These are phyloP conservation scores for Melinaea menophilus DNA, from an alignment of 2,888 invertebrate genomes.

Conservation along the genomic window DNA sequence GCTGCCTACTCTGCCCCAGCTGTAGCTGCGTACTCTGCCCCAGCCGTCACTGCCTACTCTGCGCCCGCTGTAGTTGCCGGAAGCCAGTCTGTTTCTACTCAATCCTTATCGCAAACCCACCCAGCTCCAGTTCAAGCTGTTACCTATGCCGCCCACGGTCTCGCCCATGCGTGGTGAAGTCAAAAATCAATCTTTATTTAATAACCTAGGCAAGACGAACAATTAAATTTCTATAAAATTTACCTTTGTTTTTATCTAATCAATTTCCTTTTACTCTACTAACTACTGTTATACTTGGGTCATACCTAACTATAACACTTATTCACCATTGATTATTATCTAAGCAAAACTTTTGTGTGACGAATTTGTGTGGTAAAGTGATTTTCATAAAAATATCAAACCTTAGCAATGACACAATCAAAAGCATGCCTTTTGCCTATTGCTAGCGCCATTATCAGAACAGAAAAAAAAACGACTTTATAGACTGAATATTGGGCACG, in stretches of 20 bases:
- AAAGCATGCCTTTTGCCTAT: no score
- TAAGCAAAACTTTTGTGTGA: no score
- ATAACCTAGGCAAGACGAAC: constrained; percentile 11
- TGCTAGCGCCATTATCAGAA: no score
- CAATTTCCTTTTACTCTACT: background rate
- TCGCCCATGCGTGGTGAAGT: constrained; percentile 22
- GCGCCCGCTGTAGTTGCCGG: constrained; percentile 18
- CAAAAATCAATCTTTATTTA: constrained; percentile 15
- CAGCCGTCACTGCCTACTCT: constrained; percentile 9
- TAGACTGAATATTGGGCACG: no score
- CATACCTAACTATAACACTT: no score
- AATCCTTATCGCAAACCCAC: constrained; percentile 19
- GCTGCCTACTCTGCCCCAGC: constrained; percentile 13
- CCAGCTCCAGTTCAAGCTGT: constrained; percentile 9
- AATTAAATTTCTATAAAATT: constrained; percentile 6
- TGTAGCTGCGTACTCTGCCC: constrained; percentile 6
- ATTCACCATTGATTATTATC: no score
- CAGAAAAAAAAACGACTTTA: no score
- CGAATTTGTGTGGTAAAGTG: no score
- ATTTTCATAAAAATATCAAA: no score
- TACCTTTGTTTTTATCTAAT: background rate
- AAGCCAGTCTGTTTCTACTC: constrained; percentile 16
- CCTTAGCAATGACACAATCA: no score
- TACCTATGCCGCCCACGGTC: constrained; percentile 12
- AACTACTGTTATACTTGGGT: no score